Percentiles rank a stretch among this genome's conserved stretches.
Conservation (phyloP, 2,888 invertebrate species). For the Electrophaes corylata region DNA sequence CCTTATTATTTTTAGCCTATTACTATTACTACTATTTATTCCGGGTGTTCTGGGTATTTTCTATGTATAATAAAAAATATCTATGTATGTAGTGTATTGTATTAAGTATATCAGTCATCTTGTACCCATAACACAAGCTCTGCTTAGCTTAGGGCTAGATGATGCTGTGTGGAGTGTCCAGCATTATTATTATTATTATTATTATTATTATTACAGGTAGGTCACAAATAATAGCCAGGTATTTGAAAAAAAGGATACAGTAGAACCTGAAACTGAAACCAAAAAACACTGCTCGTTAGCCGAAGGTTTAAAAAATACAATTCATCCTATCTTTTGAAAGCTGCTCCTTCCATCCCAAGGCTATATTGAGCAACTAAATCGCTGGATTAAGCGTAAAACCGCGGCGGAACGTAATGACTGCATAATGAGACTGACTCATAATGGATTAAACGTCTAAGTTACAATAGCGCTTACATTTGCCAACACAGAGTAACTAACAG, state of each 20-base stretch:
- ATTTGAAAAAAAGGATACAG: background rate
- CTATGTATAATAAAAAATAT: no score
- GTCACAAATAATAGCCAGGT: background rate
- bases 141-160: no score
- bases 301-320: background rate
- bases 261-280: background rate
- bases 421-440: constrained; percentile 45
- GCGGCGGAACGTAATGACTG: constrained; percentile 50
- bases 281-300: background rate
- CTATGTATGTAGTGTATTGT: no score
- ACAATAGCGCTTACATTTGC: constrained; percentile 9
- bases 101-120: no score
- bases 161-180: no score
- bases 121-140: no score
- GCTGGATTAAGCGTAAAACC: constrained; percentile 52
- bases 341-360: background rate
- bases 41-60: no score
- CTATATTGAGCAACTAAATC: constrained; percentile 44
- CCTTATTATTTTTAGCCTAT: no score
- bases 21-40: no score
- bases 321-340: constrained; percentile 1
- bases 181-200: no score
- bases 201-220: no score
- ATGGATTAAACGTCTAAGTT: constrained; percentile 34
- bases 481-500: background rate